Evolutionary conservation across 1,140 invertebrate species (phyloP).

Genomic region (Mercenaria mercenaria): DNA sequence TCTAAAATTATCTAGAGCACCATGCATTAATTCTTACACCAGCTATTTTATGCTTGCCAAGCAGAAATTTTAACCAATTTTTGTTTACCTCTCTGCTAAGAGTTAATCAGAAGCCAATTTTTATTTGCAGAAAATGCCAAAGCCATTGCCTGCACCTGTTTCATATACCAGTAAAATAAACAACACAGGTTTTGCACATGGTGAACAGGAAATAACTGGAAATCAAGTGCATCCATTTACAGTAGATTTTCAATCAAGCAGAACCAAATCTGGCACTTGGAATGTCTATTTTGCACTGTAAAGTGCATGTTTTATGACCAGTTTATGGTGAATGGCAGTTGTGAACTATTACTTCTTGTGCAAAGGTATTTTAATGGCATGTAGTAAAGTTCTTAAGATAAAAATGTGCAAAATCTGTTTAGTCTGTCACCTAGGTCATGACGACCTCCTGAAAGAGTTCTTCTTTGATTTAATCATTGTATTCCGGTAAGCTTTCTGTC

Average conservation of each 20-base stretch:
- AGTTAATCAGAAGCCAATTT: background rate
- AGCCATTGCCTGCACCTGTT: background rate
- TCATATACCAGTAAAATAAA: background rate
- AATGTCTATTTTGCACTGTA: background rate
- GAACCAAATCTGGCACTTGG: background rate
- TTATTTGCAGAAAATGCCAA: background rate
- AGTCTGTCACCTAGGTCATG: too few species aligned
- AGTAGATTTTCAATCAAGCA: background rate
- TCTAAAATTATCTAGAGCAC: too few species aligned
- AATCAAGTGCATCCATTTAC: background rate
- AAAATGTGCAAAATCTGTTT: too few species aligned
- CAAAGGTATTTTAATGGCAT: too few species aligned
- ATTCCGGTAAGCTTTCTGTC: too few species aligned
- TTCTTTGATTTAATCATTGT: too few species aligned
- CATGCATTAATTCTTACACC: too few species aligned
- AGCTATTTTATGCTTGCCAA: background rate
- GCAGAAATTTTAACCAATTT: background rate
- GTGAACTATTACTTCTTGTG: background rate
- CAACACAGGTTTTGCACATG: background rate
- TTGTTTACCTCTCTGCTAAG: background rate
- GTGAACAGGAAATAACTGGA: background rate
- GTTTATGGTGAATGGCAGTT: background rate
- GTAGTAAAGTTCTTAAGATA: too few species aligned
- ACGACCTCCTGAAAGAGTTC: too few species aligned
- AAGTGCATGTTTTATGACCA: background rate